phyloP scores from a whole-genome alignment of 1,140 invertebrate species.

The Conus betulinus region DNA sequence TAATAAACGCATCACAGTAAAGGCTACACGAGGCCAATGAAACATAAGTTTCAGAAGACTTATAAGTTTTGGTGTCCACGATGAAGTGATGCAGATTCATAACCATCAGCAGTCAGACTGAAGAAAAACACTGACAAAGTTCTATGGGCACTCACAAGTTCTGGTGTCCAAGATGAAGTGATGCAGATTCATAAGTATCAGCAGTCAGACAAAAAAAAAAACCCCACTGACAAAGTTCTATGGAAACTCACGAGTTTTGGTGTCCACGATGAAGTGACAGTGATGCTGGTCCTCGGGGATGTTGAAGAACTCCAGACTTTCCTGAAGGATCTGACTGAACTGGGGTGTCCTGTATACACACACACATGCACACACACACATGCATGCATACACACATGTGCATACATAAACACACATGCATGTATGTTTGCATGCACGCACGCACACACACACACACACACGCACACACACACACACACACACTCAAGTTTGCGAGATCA shows the following conservation, averaged over 20 bases:
- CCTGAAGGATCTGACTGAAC: slow-evolving; percentile 95
- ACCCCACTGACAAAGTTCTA: too few relatives aligned
- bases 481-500: background rate
- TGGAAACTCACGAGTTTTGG: slow-evolving; percentile 97
- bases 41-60: slow-evolving; percentile 71
- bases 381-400: background rate
- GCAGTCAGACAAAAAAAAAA: too few relatives aligned
- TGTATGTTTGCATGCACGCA: background rate
- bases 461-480: background rate
- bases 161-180: too few relatives aligned
- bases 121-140: too few relatives aligned
- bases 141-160: too few relatives aligned
- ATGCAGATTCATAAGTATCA: too few relatives aligned
- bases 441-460: background rate
- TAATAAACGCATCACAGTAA: too few relatives aligned
- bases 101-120: too few relatives aligned
- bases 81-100: too few relatives aligned
- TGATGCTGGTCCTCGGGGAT: slow-evolving; percentile 93
- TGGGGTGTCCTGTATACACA: slow-evolving; percentile 89
- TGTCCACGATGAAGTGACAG: slow-evolving; percentile 96
- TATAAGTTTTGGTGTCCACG: slow-evolving; percentile 98
- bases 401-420: background rate
- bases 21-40: too few relatives aligned
- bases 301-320: slow-evolving; percentile 97
- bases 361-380: background rate